phyloP scores from a whole-genome alignment of 2,113 vertebrate genomes.

The Gavia stellata region DNA sequence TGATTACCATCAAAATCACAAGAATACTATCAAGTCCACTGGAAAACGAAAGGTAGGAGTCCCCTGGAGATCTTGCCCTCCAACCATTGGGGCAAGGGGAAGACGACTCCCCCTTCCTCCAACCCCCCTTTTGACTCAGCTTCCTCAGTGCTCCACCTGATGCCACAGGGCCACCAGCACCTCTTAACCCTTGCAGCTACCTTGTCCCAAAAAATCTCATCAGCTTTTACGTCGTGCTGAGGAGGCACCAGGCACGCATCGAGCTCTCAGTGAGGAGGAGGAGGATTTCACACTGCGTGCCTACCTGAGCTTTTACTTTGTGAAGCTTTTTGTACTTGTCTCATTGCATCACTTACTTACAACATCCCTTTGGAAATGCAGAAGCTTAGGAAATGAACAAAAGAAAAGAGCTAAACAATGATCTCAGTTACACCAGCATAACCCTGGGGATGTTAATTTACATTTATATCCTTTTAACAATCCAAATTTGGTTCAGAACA shows the following conservation, averaged over 20 bases:
- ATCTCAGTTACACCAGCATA: background rate
- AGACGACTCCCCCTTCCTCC: background rate
- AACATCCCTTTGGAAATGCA: background rate
- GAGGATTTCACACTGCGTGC: background rate
- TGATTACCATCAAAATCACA: background rate
- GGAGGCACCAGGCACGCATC: background rate
- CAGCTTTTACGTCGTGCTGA: accelerated
- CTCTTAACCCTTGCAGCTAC: background rate
- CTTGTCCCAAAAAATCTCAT: background rate
- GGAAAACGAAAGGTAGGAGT: background rate
- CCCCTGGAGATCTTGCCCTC: background rate
- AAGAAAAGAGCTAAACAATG: background rate
- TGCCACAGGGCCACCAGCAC: background rate
- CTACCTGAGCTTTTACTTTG: background rate
- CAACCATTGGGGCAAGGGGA: accelerated
- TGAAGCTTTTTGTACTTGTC: background rate
- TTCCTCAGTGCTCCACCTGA: background rate
- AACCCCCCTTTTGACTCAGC: accelerated
- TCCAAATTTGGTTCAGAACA: background rate
- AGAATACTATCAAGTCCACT: background rate
- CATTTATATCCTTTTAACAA: background rate
- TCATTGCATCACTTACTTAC: background rate
- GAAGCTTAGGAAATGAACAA: background rate
- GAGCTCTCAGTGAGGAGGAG: background rate
- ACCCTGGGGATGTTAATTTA: background rate